These are phyloP conservation scores for Morelia viridis DNA, from an alignment of 2,797 vertebrate species.

Conservation along the genomic window DNA sequence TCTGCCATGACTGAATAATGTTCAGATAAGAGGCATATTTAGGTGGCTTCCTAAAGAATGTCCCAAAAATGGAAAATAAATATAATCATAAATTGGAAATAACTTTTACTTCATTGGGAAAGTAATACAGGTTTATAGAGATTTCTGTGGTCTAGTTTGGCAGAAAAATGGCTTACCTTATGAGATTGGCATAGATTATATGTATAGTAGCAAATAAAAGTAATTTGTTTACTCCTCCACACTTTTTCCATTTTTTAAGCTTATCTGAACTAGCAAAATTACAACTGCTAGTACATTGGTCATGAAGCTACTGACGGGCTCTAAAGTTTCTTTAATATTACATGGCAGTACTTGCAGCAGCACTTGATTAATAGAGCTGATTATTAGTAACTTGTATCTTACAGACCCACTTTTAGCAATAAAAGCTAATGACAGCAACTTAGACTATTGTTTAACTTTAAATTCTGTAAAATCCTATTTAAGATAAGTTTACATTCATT, in stretches of 20 bases:
- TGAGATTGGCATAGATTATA: not conserved
- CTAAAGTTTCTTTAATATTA: constrained; percentile 78
- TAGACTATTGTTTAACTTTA: not conserved
- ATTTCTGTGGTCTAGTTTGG: not conserved
- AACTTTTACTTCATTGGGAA: not conserved
- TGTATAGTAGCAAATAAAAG: not conserved
- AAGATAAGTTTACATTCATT: not conserved
- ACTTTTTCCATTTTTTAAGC: constrained; percentile 75
- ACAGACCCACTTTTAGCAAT: not conserved
- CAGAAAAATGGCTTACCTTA: not conserved
- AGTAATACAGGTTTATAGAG: not conserved
- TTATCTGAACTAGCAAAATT: constrained; percentile 74
- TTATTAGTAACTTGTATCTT: not conserved
- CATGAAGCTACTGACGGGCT: constrained; percentile 74
- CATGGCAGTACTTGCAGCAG: not conserved
- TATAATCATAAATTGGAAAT: constrained; percentile 8
- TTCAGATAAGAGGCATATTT: constrained; percentile 78
- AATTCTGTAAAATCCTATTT: not conserved
- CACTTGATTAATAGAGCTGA: not conserved
- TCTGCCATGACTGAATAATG: constrained; percentile 57
- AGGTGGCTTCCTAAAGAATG: constrained; percentile 68
- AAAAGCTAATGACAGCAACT: not conserved
- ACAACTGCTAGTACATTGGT: constrained; percentile 60
- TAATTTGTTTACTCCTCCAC: not conserved
- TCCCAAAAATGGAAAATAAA: constrained; percentile 72